Percentiles rank a stretch among this genome's conserved stretches.
Evolutionary conservation across 2,797 vertebrate genomes (phyloP).

Genomic region (Sebastes itinus): DNA sequence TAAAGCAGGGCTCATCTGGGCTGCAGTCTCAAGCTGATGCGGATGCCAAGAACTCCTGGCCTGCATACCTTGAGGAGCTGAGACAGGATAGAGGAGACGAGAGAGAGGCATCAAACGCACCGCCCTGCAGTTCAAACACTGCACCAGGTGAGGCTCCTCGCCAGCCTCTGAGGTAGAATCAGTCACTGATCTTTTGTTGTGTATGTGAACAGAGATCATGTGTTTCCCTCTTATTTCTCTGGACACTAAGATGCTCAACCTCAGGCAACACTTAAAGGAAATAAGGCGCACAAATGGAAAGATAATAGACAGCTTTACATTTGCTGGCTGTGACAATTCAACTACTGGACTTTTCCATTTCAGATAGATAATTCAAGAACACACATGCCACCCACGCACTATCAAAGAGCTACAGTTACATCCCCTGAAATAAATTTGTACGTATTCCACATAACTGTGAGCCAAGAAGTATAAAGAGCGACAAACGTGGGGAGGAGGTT

Average conservation of each 20-base stretch:
- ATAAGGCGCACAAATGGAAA: background rate
- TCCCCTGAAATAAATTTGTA: no score
- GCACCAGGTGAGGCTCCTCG: background rate
- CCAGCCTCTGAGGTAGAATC: conserved; percentile 18
- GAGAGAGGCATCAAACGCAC: conserved; percentile 51
- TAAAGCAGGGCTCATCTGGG: conserved; percentile 66
- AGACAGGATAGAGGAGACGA: conserved; percentile 56
- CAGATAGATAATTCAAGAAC: no score
- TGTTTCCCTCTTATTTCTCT: background rate
- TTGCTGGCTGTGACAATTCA: background rate
- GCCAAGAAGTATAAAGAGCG: no score
- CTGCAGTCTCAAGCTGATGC: conserved; percentile 50
- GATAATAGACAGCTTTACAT: conserved; percentile 3
- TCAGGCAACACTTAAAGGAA: background rate
- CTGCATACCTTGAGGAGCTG: conserved; percentile 64
- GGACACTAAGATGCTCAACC: background rate
- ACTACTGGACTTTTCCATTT: no score
- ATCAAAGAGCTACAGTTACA: no score
- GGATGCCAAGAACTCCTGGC: conserved; percentile 71
- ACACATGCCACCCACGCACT: no score
- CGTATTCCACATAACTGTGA: no score
- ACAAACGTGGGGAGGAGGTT: no score
- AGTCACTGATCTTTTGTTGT: background rate
- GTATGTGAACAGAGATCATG: background rate
- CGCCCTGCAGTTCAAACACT: conserved; percentile 17